Percentiles rank a stretch among this genome's conserved stretches.
phyloP scores from a whole-genome alignment of 2,888 invertebrate species.

The Troides aeacus region DNA sequence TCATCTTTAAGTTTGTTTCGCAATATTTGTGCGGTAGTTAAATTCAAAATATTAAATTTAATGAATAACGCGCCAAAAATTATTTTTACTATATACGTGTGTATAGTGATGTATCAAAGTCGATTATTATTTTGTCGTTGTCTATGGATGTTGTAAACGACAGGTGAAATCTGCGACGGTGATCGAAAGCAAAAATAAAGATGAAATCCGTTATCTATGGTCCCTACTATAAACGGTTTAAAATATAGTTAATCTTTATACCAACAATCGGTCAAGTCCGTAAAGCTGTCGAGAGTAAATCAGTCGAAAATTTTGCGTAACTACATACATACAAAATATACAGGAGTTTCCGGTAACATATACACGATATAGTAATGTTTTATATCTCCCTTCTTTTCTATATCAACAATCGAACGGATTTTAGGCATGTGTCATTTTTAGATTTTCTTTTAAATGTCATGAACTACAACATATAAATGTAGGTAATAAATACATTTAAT shows the following conservation, averaged over 20 bases:
- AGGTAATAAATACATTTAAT: neutral
- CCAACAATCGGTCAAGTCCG: conserved; percentile 45
- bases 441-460: neutral
- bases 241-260: conserved; percentile 52
- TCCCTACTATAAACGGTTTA: conserved; percentile 67
- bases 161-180: neutral
- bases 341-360: conserved; percentile 31
- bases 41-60: neutral
- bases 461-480: neutral
- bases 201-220: conserved; percentile 63
- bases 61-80: neutral
- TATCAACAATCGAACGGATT: conserved; percentile 8
- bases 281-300: conserved; percentile 47
- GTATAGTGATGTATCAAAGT: conserved; percentile 22
- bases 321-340: conserved; percentile 45
- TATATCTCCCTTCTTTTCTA: neutral
- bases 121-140: conserved; percentile 24
- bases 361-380: neutral
- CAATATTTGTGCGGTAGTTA: conserved; percentile 25
- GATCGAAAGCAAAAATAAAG: conserved; percentile 50
- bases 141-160: conserved; percentile 18
- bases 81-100: neutral
- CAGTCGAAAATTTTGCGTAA: conserved; percentile 50
- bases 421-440: neutral
- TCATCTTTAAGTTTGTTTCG: conserved; percentile 51